Evolutionary conservation across 2,113 vertebrate species (phyloP), one percentile per base, ranked within the genome.

Genomic region (Chaetodon trifascialis): DNA sequence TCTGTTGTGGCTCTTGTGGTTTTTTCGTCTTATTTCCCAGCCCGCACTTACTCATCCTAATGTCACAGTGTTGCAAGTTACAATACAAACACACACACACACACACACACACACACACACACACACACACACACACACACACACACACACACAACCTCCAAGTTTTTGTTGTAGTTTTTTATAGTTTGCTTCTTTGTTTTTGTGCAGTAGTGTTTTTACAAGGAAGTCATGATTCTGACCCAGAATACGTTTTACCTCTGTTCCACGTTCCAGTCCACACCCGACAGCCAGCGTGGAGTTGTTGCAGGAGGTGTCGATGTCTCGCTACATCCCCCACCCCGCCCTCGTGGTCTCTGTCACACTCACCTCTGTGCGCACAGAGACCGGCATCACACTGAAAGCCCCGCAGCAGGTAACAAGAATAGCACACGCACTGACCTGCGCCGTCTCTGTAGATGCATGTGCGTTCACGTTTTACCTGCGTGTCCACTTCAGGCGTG

Each of bases 221-320:
- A 46, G 15, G 0, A 62, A 58, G 49, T 44, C 15, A n/a, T 30
- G 40, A 58, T 51, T 42, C 36, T 55, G 11, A 44, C 16, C 9
- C 23, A 10, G 12, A 7, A 58, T 16, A 42, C 47, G 0, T 52
- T 8, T 8, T 38, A 0, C 4, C 9, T 49, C 2, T 59, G 0
- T 9, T 88, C 79, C 2, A 19, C 34, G 12, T 76, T 80, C 83
- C 90, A 99, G 98, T 90, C 95, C 95, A 59, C 96, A 94, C 72
- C 95, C 96, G 16, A 95, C 95, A 47, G 97, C 96, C 80, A 95
- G 92, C 91, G 95, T 99, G 92, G 97, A 98, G 36, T 90, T 99
- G 92, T 95, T 99, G 82, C 98, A 99, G 92, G 98, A 99, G 86
- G 97, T 99, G 36, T 98, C 98, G 5, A 99, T 99, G 98, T 98